Conservation (phyloP, 2,797 vertebrate genomes). For the Melopsittacus undulatus region DNA sequence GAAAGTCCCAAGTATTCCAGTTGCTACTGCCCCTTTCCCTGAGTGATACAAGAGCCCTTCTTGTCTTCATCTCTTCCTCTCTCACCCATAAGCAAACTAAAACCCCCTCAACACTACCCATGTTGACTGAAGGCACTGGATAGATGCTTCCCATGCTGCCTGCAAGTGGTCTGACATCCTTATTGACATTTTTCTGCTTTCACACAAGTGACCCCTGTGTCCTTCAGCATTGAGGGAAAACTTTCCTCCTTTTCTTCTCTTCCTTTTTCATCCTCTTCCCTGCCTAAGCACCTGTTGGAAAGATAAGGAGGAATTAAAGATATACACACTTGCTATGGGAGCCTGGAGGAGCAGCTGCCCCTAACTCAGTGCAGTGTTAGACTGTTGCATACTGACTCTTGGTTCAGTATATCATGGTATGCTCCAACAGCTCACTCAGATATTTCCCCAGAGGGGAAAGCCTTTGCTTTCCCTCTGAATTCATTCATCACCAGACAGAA, state of each 20-base stretch:
- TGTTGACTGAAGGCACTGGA: not conserved
- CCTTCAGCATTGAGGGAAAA: rapidly evolving
- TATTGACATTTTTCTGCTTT: not conserved
- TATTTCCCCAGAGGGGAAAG: constrained; percentile 25
- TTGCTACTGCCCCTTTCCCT: not conserved
- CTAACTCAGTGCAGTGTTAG: not conserved
- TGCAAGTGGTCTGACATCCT: not conserved
- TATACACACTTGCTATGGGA: not conserved
- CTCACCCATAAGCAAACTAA: not conserved
- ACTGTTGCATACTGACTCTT: not conserved
- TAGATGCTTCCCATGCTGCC: not conserved
- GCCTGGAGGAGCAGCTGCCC: not conserved
- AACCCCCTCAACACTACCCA: not conserved
- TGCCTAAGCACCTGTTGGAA: not conserved
- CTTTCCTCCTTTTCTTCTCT: not conserved
- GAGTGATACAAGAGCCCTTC: not conserved
- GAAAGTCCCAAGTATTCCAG: not conserved
- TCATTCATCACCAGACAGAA: not conserved
- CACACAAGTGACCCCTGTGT: not conserved
- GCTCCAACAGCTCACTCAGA: not conserved
- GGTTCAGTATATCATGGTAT: not conserved
- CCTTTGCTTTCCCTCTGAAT: constrained; percentile 29
- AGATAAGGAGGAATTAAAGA: not conserved
- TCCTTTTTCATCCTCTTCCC: not conserved
- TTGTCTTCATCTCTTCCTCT: not conserved